Base-by-base conservation (phyloP, 2,113 vertebrate genomes). In the Menura novaehollandiae region DNA sequence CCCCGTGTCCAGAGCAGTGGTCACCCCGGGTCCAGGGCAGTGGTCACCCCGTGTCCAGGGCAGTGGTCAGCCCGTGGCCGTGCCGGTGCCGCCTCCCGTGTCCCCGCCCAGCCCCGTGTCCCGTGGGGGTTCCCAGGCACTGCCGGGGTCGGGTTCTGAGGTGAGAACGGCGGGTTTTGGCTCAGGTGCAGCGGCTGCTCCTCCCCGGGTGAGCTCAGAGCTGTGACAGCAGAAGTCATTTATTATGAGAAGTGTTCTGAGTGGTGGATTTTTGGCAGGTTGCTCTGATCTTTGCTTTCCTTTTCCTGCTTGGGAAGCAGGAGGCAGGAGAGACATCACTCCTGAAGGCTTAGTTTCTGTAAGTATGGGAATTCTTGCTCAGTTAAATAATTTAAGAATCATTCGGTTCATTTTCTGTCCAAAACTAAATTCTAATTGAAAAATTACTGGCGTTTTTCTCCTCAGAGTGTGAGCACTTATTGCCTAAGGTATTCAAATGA, bases 81-180 rank as follows among this genome's bases (percentile, higher is more conserved):
- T 4, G 47, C n/a, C 11, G 14, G 6, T 7, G 47, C 55, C 32
- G 8, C 60, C 56, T 41, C 43, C 22, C 1, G 9, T 32, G 41
- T 56, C 28, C 66, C 78, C 24, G 9, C 71, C 46, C 41, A 15
- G 37, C 8, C 76, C 16, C 4, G 8, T 28, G 72, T 27, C 35
- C 16, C 2, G 1, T 0, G 0, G 13, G 35, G 22, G 15, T 4
- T 15, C 49, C 3, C 8, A 5, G 39, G 5, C 15, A 1, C 13
- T 20, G 41, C 49, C 35, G 6, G 15, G 6, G 5, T 5, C 22
- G 19, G 5, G 6, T n/a, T 41, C 60, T 33, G 69, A 27, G 56
- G 39, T 37, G 52, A 52, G 56, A 55, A 13, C 1, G 2, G 13
- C 3, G 4, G 7, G 4, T 47, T 56, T 72, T 39, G 2, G 2